Base-by-base conservation (phyloP, 2,113 vertebrate species). In the Cottus gobio region DNA sequence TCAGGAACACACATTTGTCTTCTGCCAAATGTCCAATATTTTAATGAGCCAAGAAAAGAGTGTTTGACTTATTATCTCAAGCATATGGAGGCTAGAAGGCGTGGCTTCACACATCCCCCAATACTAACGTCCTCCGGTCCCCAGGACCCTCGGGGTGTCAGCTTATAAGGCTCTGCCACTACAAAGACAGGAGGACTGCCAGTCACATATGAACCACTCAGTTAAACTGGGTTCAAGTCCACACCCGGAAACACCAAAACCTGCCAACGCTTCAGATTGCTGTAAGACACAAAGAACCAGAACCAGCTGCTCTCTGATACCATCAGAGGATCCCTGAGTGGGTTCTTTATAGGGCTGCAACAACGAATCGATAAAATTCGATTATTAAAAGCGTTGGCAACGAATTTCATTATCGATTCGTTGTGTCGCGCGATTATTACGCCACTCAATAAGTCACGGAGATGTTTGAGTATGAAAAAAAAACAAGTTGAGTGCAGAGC, bases 51-150 rank as follows among this genome's bases (percentile, higher is more conserved):
- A 84, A 78, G 77, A 79, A 57, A 64, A 76, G 50, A 52, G 75
- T 71, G 86, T 92, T 89, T 90, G 88, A 87, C 80, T 89, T 89
- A 82, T 67, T 86, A 67, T 89, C 67, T 42, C n/a, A 39, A 91
- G 63, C 92, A 93, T 90, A 93, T 93, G 92, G 92, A 30, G 68
- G 77, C 83, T n/a, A 58, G 64, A 28, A 81, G 87, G 86, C 68
- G 44, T 77, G 60, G 84, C 77, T 88, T 67, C 4, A 1, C 73
- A 48, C 48, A 80, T 37, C 69, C 81, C 73, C 66, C 63, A 72
- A 64, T 75, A 76, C 80, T 54, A 70, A 57, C 78, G 76, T 76
- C 77, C 66, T 62, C 66, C 15, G 64, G 78, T 66, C 63, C 20
- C 0, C 13, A 13, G n/a, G 50, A 37, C 15, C 90, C 80, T 36